Percentiles rank a stretch among this genome's conserved stretches.
Evolutionary conservation across 2,797 vertebrate genomes (phyloP).

Genomic region (Dryobates pubescens): DNA sequence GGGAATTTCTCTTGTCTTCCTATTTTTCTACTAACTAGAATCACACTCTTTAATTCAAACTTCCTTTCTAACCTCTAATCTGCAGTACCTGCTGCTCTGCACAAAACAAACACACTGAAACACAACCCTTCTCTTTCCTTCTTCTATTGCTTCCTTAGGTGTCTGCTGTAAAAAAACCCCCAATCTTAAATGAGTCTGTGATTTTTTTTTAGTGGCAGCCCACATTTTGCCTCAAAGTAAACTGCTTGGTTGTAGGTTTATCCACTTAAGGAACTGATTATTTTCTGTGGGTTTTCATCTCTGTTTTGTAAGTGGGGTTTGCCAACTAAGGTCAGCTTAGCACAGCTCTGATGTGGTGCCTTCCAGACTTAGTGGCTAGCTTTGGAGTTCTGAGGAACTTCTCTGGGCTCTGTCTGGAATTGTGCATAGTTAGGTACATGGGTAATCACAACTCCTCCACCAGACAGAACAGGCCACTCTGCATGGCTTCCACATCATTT

Average conservation of each 20-base stretch:
- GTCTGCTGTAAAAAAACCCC: background rate
- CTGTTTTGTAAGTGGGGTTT: background rate
- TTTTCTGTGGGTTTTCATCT: background rate
- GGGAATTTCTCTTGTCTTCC: background rate
- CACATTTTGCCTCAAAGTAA: background rate
- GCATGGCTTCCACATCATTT: background rate
- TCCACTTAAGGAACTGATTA: background rate
- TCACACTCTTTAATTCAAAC: background rate
- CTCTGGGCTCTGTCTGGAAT: background rate
- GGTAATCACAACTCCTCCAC: background rate
- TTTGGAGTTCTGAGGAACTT: background rate
- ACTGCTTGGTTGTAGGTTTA: background rate
- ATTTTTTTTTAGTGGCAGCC: background rate
- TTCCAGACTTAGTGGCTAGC: background rate
- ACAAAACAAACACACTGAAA: background rate
- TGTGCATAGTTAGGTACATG: background rate
- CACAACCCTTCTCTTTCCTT: background rate
- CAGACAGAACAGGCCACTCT: background rate
- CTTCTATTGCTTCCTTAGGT: background rate
- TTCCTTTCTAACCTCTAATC: background rate
- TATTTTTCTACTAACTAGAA: background rate
- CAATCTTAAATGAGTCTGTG: background rate
- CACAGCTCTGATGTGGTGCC: background rate
- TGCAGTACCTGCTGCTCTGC: background rate
- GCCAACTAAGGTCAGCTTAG: background rate